Conservation (phyloP, 2,797 vertebrate species). For the Arnoldichthys spilopterus region DNA sequence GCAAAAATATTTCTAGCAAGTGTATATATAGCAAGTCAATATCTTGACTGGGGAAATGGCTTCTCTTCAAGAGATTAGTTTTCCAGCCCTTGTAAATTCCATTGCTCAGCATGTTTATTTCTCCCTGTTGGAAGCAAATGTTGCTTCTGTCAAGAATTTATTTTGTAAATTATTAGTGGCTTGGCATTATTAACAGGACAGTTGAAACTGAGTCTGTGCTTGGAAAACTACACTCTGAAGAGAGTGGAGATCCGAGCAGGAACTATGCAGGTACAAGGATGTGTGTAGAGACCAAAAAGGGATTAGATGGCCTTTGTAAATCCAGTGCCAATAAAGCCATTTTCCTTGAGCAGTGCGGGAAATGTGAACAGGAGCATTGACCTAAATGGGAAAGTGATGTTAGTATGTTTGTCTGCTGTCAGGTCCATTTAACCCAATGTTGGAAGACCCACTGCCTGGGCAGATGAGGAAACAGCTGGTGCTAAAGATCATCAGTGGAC, state of each 20-base stretch:
- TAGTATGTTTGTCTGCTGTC: not conserved
- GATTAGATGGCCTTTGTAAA: no score
- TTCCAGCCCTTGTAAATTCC: not conserved
- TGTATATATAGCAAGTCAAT: not conserved
- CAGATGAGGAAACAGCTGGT: constrained; percentile 93
- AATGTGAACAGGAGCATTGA: no score
- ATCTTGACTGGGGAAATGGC: not conserved
- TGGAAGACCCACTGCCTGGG: constrained; percentile 88
- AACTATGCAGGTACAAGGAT: no score
- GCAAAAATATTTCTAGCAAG: no score
- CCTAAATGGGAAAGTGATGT: no score
- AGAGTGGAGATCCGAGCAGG: not conserved
- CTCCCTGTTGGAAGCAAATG: not conserved
- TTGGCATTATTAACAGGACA: not conserved
- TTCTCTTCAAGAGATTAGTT: not conserved
- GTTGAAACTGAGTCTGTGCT: not conserved
- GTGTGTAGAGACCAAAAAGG: not conserved
- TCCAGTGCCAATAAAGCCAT: no score
- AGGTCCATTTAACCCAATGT: constrained; percentile 91
- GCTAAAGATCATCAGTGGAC: constrained; percentile 94
- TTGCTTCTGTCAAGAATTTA: not conserved
- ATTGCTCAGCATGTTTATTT: not conserved
- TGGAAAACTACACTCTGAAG: not conserved
- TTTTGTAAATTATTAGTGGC: not conserved
- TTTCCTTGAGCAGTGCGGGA: no score